Evolutionary conservation across 2,888 invertebrate species (phyloP).

Genomic region (Uropetala carovei): DNA sequence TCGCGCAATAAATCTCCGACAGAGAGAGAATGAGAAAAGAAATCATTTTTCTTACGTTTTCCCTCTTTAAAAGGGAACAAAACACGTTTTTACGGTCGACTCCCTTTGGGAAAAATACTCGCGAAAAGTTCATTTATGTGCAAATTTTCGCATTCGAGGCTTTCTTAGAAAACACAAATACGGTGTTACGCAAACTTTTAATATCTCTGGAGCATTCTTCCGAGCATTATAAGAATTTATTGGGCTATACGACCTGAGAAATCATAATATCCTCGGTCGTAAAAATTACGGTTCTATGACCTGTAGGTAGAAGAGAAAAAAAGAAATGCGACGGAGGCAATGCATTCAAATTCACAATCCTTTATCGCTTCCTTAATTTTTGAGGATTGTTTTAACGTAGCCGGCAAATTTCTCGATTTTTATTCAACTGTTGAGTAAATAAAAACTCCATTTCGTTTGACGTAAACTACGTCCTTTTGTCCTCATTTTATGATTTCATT

Average conservation of each 20-base stretch:
- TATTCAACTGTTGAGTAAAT: no score
- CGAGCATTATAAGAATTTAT: not conserved
- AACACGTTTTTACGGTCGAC: not conserved
- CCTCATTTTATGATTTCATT: not conserved
- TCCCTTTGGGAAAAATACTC: not conserved
- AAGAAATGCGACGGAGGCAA: not conserved
- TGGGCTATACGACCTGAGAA: not conserved
- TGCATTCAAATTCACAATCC: not conserved
- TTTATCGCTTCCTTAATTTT: not conserved
- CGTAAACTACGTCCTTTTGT: no score
- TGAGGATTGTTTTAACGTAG: not conserved
- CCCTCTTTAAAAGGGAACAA: not conserved
- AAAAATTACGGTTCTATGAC: not conserved
- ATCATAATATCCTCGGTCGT: not conserved
- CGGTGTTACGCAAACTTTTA: slow-evolving; percentile 12
- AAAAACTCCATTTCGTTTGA: no score
- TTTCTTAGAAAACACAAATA: slow-evolving; percentile 26
- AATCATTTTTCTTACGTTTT: not conserved
- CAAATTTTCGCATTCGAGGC: slow-evolving; percentile 37
- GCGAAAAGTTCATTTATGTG: slow-evolving; percentile 49
- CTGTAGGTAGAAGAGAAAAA: not conserved
- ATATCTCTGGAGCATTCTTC: not conserved
- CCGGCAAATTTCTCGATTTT: not conserved
- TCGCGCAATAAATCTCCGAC: no score
- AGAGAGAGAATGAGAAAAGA: not conserved